Evolutionary conservation across 2,888 invertebrate species (phyloP).

Genomic region (Cephus spinipes): DNA sequence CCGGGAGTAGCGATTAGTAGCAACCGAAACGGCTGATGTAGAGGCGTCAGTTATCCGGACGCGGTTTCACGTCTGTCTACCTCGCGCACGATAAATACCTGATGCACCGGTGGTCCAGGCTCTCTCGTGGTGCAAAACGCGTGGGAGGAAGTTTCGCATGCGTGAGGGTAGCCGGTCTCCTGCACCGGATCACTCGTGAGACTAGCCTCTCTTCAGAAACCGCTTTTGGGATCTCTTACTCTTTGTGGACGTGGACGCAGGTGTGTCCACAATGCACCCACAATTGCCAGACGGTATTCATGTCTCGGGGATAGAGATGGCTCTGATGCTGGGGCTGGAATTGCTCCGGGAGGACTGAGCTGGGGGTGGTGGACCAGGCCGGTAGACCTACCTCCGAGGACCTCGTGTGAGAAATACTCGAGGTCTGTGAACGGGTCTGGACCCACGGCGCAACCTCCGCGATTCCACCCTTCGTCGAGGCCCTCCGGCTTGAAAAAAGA

Average conservation of each 20-base stretch:
- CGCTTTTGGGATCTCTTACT: constrained; percentile 7
- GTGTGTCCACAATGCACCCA: constrained; percentile 49
- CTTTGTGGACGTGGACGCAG: constrained; percentile 42
- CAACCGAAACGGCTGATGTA: neutral
- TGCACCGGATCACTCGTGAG: neutral
- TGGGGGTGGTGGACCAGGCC: constrained; percentile 33
- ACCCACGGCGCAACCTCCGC: neutral
- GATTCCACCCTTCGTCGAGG: neutral
- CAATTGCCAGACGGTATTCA: constrained; percentile 47
- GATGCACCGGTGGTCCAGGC: neutral
- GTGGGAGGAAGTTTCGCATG: neutral
- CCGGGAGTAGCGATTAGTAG: neutral
- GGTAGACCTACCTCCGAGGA: neutral
- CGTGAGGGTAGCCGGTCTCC: neutral
- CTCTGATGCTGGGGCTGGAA: constrained; percentile 11
- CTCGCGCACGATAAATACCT: neutral
- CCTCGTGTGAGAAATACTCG: neutral
- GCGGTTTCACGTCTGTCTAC: neutral
- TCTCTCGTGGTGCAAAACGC: neutral
- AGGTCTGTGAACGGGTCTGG: neutral
- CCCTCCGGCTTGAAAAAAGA: neutral
- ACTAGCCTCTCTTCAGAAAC: neutral
- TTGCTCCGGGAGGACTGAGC: constrained; percentile 37
- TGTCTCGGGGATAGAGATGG: constrained; percentile 24
- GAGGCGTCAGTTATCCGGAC: neutral